Evolutionary conservation across 2,888 invertebrate species (phyloP).

Genomic region (Brenthis hecate): DNA sequence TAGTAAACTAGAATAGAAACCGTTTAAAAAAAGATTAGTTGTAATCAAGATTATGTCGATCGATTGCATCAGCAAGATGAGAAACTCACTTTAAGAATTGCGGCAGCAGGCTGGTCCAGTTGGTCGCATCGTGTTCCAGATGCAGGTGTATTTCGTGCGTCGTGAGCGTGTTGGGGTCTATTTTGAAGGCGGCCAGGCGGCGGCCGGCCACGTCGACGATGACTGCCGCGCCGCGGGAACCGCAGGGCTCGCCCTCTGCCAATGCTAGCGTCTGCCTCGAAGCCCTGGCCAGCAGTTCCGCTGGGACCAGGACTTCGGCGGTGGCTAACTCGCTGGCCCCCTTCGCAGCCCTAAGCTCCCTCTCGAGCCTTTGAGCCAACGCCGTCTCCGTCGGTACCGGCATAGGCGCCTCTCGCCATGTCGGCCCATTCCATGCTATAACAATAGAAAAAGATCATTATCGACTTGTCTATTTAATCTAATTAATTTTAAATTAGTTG

Average conservation of each 20-base stretch:
- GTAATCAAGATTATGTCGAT: neutral
- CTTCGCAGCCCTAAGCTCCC: slow-evolving; percentile 90
- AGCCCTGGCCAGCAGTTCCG: slow-evolving; percentile 89
- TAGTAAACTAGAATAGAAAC: slow-evolving; percentile 17
- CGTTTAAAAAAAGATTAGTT: neutral
- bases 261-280: slow-evolving; percentile 90
- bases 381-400: slow-evolving; percentile 84
- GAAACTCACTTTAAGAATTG: slow-evolving; percentile 93
- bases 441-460: slow-evolving; percentile 58
- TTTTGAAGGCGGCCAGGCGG: slow-evolving; percentile 90
- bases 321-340: slow-evolving; percentile 89
- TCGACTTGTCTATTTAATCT: neutral
- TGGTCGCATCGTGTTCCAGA: slow-evolving; percentile 91
- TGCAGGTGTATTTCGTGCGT: slow-evolving; percentile 95
- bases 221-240: slow-evolving; percentile 92
- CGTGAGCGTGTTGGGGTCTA: slow-evolving; percentile 92
- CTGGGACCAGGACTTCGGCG: slow-evolving; percentile 93
- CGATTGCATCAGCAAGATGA: neutral
- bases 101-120: slow-evolving; percentile 93
- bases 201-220: slow-evolving; percentile 91
- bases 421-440: slow-evolving; percentile 73
- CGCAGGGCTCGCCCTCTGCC: slow-evolving; percentile 95
- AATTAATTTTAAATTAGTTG: slow-evolving; percentile 6
- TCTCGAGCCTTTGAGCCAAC: slow-evolving; percentile 88
- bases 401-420: slow-evolving; percentile 75